phyloP scores from a whole-genome alignment of 2,888 invertebrate species.

The Ypsolopha scabrella region DNA sequence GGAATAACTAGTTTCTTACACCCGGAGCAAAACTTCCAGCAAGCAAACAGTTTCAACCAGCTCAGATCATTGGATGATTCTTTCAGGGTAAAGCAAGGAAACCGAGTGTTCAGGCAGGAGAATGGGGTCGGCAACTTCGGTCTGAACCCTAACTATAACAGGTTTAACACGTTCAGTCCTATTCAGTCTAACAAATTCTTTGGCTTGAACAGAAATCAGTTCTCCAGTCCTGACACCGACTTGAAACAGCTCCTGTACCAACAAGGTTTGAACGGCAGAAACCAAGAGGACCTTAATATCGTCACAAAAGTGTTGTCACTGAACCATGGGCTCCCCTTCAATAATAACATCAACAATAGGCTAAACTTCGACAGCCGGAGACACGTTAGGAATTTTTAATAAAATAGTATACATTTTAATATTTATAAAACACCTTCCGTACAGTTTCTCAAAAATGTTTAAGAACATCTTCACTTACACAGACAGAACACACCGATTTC shows the following conservation, averaged over 20 bases:
- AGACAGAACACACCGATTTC: no score
- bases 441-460: no score
- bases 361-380: slow-evolving; percentile 53
- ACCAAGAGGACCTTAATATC: slow-evolving; percentile 82
- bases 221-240: slow-evolving; percentile 57
- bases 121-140: slow-evolving; percentile 74
- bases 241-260: slow-evolving; percentile 75
- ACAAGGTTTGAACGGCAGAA: slow-evolving; percentile 73
- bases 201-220: slow-evolving; percentile 24
- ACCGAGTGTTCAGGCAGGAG: slow-evolving; percentile 69
- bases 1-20: slow-evolving; percentile 51
- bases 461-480: no score
- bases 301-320: slow-evolving; percentile 84
- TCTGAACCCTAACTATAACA: slow-evolving; percentile 34
- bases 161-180: slow-evolving; percentile 43
- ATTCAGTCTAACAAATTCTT: slow-evolving; percentile 39
- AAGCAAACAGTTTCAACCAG: slow-evolving; percentile 42
- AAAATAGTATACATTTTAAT: no score
- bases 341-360: slow-evolving; percentile 48
- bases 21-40: slow-evolving; percentile 39
- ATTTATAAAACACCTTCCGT: no score
- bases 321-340: slow-evolving; percentile 77
- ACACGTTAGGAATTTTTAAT: slow-evolving; percentile 28
- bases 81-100: slow-evolving; percentile 41
- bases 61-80: slow-evolving; percentile 32